phyloP scores from a whole-genome alignment of 2,888 invertebrate species.

The Hedya salicella region DNA sequence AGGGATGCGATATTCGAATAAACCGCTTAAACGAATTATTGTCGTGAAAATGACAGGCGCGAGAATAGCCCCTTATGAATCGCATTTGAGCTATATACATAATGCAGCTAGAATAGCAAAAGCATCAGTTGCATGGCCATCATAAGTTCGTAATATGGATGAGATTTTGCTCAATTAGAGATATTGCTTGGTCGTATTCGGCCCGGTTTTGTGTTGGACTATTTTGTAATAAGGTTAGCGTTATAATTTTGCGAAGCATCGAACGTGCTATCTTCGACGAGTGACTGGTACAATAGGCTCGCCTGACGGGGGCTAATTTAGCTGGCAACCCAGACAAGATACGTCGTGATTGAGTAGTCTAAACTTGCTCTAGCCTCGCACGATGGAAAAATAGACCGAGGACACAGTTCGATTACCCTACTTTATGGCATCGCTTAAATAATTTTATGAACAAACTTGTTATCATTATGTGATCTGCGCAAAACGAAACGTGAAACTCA shows the following conservation, averaged over 20 bases:
- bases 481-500: not conserved
- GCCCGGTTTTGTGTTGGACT: too few relatives aligned
- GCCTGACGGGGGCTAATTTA: constrained; percentile 2
- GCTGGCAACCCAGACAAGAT: constrained; percentile 13
- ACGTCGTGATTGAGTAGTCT: constrained; percentile 12
- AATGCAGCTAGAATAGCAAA: too few relatives aligned
- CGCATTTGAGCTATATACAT: too few relatives aligned
- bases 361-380: not conserved
- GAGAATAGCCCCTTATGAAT: too few relatives aligned
- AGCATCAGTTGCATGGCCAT: too few relatives aligned
- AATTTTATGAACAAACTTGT: not conserved
- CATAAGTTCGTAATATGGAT: too few relatives aligned
- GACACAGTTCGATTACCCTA: not conserved
- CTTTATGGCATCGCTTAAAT: not conserved
- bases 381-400: not conserved
- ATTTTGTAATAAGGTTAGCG: not conserved
- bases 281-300: not conserved
- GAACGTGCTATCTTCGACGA: not conserved
- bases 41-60: too few relatives aligned
- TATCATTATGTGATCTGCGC: too few relatives aligned
- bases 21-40: too few relatives aligned
- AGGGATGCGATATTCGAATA: too few relatives aligned
- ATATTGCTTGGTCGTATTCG: too few relatives aligned
- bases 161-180: too few relatives aligned
- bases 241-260: not conserved